Evolutionary conservation across 2,113 vertebrate genomes (phyloP).

Genomic region (Nettapus auritus): DNA sequence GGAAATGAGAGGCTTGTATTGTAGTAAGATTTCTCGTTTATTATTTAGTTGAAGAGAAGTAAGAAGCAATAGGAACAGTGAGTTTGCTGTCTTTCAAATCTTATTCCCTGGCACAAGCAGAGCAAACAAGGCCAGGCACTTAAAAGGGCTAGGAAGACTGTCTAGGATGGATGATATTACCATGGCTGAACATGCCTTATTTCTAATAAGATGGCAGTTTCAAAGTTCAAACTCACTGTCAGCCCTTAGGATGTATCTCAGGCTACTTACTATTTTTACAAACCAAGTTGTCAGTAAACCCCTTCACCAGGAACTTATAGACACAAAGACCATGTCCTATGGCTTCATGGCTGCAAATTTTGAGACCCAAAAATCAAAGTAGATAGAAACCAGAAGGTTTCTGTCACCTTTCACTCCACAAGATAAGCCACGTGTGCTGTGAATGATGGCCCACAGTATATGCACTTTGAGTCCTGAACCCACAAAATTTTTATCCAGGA

Average conservation of each 20-base stretch:
- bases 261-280: not conserved
- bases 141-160: not conserved
- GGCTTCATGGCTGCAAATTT: not conserved
- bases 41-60: not conserved
- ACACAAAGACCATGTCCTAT: not conserved
- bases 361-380: not conserved
- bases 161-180: not conserved
- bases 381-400: not conserved
- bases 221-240: not conserved
- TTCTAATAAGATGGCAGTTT: not conserved
- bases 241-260: not conserved
- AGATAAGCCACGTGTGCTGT: not conserved
- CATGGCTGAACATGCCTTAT: not conserved
- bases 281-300: not conserved
- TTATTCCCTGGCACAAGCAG: not conserved
- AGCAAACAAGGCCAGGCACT: not conserved
- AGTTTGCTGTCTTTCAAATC: not conserved
- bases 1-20: not conserved
- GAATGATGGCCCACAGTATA: not conserved
- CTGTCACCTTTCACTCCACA: not conserved
- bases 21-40: not conserved
- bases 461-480: not conserved
- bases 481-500: not conserved
- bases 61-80: not conserved
- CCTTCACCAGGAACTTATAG: not conserved